These are phyloP conservation scores for Origma solitaria DNA, from an alignment of 2,113 vertebrate genomes.

Conservation along the genomic window DNA sequence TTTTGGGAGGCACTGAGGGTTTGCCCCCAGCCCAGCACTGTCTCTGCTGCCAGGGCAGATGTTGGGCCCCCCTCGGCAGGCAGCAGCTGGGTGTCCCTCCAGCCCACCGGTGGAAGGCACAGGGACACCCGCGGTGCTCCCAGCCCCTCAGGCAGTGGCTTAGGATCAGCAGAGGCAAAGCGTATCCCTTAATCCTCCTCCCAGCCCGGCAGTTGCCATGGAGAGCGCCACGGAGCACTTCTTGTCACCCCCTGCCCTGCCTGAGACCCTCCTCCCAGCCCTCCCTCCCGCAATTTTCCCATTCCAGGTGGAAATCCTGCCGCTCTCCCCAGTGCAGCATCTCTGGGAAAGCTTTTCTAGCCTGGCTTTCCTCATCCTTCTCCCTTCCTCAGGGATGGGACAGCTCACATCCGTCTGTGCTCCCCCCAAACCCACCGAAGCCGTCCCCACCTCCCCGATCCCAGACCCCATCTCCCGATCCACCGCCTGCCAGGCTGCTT, in stretches of 20 bases:
- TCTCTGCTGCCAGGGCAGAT: neutral
- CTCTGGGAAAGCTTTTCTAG: neutral
- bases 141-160: neutral
- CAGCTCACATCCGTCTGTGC: fast-evolving
- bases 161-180: neutral
- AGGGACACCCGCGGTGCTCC: neutral
- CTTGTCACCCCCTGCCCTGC: neutral
- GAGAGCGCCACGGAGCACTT: neutral
- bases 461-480: neutral
- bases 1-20: neutral
- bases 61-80: neutral
- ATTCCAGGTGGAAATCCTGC: neutral
- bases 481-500: neutral
- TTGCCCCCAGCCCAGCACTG: neutral
- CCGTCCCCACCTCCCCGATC: neutral
- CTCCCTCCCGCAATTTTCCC: neutral
- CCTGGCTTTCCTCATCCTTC: neutral
- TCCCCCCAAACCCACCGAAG: neutral
- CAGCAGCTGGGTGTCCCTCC: neutral
- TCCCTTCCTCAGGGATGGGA: neutral
- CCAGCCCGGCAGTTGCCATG: neutral
- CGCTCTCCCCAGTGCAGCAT: neutral
- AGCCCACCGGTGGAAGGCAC: fast-evolving
- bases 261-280: neutral
- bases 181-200: neutral